Evolutionary conservation across 2,113 vertebrate genomes (phyloP).

Genomic region (Albula glossodonta): DNA sequence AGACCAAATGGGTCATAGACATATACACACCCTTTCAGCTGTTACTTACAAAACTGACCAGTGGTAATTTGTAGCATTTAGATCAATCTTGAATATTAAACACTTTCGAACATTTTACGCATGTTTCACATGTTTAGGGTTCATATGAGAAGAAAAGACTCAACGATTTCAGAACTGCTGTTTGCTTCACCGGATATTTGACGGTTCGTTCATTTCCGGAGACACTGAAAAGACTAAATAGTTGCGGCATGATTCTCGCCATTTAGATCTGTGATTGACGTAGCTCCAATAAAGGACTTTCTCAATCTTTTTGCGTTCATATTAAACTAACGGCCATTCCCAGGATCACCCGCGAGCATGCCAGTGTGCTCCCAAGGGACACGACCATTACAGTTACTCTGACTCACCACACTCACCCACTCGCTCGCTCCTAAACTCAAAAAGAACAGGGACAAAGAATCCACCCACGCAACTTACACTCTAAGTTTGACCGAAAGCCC

Average conservation of each 20-base stretch:
- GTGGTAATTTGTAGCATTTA: background rate
- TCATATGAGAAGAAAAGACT: background rate
- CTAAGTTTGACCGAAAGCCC: background rate
- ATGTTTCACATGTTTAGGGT: background rate
- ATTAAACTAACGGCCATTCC: background rate
- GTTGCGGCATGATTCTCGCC: background rate
- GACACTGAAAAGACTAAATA: background rate
- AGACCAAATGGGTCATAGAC: background rate
- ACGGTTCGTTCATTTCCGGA: background rate
- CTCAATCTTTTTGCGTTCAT: background rate
- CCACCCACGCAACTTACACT: conserved; percentile 5
- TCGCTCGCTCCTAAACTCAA: background rate
- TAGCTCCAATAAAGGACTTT: background rate
- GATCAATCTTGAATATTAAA: too few species aligned
- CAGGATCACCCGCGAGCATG: background rate
- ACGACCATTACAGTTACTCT: background rate
- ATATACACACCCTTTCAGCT: background rate
- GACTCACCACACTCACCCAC: conserved; percentile 5
- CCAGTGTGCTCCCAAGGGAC: background rate
- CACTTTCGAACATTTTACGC: background rate
- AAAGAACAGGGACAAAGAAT: background rate
- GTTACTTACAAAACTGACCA: background rate
- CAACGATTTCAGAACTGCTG: background rate
- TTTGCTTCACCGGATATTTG: background rate
- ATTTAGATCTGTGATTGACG: background rate